phyloP scores from a whole-genome alignment of 2,113 vertebrate genomes.

The Dromiciops gliroides region DNA sequence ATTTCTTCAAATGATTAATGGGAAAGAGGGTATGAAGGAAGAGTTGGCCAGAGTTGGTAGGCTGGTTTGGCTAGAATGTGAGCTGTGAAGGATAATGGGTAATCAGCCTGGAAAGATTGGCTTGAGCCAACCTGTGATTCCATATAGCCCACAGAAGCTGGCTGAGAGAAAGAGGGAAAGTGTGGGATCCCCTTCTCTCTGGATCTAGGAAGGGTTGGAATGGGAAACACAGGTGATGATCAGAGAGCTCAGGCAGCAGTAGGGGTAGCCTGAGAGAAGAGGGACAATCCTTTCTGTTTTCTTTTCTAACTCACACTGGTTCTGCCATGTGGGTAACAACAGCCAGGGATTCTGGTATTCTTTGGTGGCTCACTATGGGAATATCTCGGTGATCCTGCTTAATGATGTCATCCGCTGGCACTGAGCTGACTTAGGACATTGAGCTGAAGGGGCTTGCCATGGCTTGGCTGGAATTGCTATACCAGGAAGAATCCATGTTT shows the following conservation, averaged over 20 bases:
- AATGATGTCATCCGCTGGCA: conserved; percentile 29
- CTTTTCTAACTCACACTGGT: background rate
- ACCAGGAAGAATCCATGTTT: background rate
- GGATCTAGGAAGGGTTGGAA: background rate
- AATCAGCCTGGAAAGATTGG: background rate
- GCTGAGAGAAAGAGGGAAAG: background rate
- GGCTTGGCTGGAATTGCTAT: background rate
- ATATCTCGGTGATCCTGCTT: conserved; percentile 45
- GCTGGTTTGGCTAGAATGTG: background rate
- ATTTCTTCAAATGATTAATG: background rate
- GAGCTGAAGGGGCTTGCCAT: background rate
- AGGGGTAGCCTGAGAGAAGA: background rate
- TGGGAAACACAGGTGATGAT: background rate
- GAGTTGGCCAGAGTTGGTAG: background rate
- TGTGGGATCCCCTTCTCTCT: background rate
- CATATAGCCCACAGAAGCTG: background rate
- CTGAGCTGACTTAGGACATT: background rate
- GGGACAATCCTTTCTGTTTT: background rate
- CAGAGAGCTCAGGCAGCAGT: accelerated
- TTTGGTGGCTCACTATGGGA: background rate
- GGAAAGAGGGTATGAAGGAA: background rate
- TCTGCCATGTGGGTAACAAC: background rate
- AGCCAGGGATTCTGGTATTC: conserved; percentile 1
- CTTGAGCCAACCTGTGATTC: background rate
- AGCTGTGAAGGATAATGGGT: background rate